A percentile compares a stretch with the other conserved stretches of the same genome.
These are phyloP conservation scores for Ephialtes manifestator DNA, from an alignment of 2,888 invertebrate genomes.

Conservation along the genomic window DNA sequence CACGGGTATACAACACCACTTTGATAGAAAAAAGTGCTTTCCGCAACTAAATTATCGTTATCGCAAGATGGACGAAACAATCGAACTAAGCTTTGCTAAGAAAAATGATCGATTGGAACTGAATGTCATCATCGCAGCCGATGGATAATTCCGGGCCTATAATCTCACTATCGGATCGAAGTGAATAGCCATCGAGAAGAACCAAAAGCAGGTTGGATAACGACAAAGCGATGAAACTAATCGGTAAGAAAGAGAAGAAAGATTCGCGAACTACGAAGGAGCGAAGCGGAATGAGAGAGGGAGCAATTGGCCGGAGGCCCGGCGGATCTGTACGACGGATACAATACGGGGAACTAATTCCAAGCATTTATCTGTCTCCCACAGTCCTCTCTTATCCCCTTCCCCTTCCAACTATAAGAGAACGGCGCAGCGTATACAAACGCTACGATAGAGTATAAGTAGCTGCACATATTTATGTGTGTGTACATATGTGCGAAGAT, in stretches of 20 bases:
- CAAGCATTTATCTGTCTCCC: constrained; percentile 78
- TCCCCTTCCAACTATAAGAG: constrained; percentile 38
- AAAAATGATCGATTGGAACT: constrained; percentile 1
- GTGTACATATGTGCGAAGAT: constrained; percentile 39
- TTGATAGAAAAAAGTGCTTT: neutral
- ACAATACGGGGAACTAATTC: constrained; percentile 79
- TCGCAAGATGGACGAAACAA: neutral
- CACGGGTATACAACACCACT: too few relatives aligned
- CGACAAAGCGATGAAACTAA: constrained; percentile 24
- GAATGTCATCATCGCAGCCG: neutral
- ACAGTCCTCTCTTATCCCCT: constrained; percentile 69
- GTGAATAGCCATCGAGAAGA: constrained; percentile 39
- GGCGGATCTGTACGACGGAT: constrained; percentile 71
- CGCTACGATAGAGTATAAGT: constrained; percentile 17
- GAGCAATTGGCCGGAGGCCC: constrained; percentile 67
- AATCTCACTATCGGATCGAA: constrained; percentile 58
- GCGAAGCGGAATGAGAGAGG: constrained; percentile 46
- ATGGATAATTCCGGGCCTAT: constrained; percentile 59
- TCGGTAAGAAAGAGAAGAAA: constrained; percentile 27
- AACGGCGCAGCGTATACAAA: constrained; percentile 16
- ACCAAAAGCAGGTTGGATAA: constrained; percentile 2
- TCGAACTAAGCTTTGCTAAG: neutral
- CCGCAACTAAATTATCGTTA: neutral
- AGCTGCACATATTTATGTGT: constrained; percentile 1
- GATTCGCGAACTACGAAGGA: constrained; percentile 39